Evolutionary conservation across 2,113 vertebrate species (phyloP), one percentile per base, ranked within the genome.

Genomic region (Scartelaos histophorus): DNA sequence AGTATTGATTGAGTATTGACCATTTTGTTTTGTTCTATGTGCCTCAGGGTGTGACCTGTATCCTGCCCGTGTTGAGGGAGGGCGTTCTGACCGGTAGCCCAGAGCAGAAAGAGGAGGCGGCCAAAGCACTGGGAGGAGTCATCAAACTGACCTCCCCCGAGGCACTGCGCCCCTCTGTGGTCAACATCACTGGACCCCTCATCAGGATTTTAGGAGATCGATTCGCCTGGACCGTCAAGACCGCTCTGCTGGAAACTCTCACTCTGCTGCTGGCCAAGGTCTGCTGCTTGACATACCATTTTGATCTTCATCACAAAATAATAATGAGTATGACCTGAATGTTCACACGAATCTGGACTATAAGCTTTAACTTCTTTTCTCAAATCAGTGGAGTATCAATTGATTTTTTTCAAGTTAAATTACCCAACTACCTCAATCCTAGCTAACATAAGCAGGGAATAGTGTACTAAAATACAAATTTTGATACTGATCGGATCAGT

Each of bases 31-130:
- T 4, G 22, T 69, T 15, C 2, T 66, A 19, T 74, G 46, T 24
- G 64, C 58, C 17, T 1, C 89, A 99, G 98, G 98, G 98, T 13
- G 97, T 98, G 78, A 97, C 96, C 25, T 99, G 96, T 70, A 98
- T 99, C 87, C 93, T 99, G 34, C 96, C 97, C 6, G 95, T 99
- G 75, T 89, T 99, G 70, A 94, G 98, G 77, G 98, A 99, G 87
- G 98, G 98, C 1, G 95, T 99, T 82, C 91, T 99, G 81, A 97
- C 95, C 1, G 98, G 98, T 65, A 97, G 91, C 79, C 97, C 98
- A 0, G 97, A 99, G 73, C 97, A 98, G 93, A 99, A 99, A 77
- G 97, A 99, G 78, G 98, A 99, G 81, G 97, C 98, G 0, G 96
- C 97, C 57, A 97, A 96, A 85, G 97, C 97, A 0, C 84, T 99